A percentile compares a stretch with the other conserved stretches of the same genome.
These are phyloP conservation scores for Coptotermes formosanus DNA, from an alignment of 1,140 invertebrate species.

Conservation along the genomic window DNA sequence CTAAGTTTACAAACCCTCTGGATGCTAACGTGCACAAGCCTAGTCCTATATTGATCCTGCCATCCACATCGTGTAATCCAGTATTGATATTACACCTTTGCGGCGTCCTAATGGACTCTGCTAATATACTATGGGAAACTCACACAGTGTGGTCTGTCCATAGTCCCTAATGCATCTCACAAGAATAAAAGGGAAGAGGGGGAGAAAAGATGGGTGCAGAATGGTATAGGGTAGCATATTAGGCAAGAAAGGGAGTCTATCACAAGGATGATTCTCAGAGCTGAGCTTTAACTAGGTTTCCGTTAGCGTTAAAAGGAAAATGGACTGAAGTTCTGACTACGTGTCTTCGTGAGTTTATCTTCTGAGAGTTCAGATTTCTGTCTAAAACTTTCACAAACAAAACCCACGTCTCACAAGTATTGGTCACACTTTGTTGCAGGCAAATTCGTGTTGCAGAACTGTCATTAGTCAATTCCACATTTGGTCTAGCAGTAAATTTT, in stretches of 20 bases:
- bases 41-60: not conserved
- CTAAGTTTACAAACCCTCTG: not conserved
- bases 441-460: not conserved
- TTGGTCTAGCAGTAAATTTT: too few species aligned
- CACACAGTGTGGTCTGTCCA: not conserved
- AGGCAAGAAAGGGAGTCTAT: not conserved
- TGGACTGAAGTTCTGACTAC: not conserved
- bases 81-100: slow-evolving; percentile 13
- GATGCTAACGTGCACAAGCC: not conserved
- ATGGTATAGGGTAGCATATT: too few species aligned
- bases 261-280: not conserved
- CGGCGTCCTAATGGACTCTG: not conserved
- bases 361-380: not conserved
- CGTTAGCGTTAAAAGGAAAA: not conserved
- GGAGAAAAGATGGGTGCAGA: not conserved
- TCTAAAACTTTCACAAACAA: not conserved
- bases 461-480: not conserved
- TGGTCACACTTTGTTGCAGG: not conserved
- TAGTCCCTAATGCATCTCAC: slow-evolving; percentile 10
- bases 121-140: not conserved
- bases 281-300: not conserved
- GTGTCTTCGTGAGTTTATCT: not conserved
- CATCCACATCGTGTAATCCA: not conserved
- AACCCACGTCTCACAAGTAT: not conserved
- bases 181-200: not conserved